Evolutionary conservation across 2,888 invertebrate genomes (phyloP).

Genomic region (Rotaria sp.): DNA sequence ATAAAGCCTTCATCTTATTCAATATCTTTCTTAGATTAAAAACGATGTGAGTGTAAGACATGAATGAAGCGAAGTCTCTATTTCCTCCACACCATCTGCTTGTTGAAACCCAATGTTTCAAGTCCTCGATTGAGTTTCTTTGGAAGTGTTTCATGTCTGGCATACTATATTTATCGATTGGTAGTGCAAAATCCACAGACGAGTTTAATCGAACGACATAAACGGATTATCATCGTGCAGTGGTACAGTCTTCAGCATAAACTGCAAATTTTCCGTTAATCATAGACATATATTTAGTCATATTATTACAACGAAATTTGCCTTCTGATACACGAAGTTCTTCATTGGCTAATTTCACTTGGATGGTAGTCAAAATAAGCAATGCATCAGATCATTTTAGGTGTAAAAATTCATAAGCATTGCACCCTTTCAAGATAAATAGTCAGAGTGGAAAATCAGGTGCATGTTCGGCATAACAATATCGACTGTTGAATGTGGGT

Average conservation of each 20-base stretch:
- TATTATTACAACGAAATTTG: background rate
- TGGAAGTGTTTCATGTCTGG: background rate
- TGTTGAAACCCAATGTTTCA: background rate
- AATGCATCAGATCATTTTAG: background rate
- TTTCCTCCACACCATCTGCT: too few relatives aligned
- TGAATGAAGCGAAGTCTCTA: too few relatives aligned
- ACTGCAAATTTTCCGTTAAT: background rate
- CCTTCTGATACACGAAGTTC: background rate
- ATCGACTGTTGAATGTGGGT: background rate
- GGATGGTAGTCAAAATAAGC: background rate
- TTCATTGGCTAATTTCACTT: background rate
- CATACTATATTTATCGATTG: background rate
- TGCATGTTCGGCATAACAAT: background rate
- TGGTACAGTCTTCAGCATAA: background rate
- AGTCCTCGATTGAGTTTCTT: background rate
- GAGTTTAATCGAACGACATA: background rate
- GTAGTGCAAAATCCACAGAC: background rate
- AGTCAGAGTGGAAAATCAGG: background rate
- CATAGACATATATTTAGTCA: background rate
- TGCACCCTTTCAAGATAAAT: background rate
- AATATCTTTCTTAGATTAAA: too few relatives aligned
- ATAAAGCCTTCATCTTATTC: too few relatives aligned
- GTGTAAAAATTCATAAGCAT: background rate
- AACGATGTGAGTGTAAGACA: too few relatives aligned
- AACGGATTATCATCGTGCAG: background rate